A percentile compares a stretch with the other conserved stretches of the same genome.
Conservation (phyloP, 2,888 invertebrate species). For the Dromius quadrimaculatus region DNA sequence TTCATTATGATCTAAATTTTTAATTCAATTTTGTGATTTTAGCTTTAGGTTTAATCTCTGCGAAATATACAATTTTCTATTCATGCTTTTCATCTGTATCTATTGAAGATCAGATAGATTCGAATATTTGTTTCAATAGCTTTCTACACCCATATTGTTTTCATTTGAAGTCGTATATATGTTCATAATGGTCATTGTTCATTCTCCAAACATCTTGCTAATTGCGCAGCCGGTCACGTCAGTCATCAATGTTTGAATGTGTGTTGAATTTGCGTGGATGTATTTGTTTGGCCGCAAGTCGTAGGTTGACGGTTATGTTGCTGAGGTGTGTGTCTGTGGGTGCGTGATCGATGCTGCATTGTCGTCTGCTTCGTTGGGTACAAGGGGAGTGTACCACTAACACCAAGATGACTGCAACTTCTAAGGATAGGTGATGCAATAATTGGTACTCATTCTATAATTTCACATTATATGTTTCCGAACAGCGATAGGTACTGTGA, state of each 20-base stretch:
- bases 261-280: not conserved
- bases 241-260: not conserved
- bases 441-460: not conserved
- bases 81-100: not conserved
- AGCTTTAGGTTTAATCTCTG: not conserved
- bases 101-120: not conserved
- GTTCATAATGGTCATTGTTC: not conserved
- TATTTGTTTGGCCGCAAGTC: slow-evolving; percentile 24
- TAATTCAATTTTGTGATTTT: too few species aligned
- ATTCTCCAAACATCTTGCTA: too few species aligned
- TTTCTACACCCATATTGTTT: too few species aligned
- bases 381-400: not conserved
- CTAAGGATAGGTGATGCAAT: too few species aligned
- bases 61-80: not conserved
- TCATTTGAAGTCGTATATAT: too few species aligned
- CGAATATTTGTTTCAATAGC: too few species aligned
- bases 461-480: not conserved
- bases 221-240: not conserved
- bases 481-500: not conserved
- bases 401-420: too few species aligned
- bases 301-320: slow-evolving; percentile 38
- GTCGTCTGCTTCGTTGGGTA: slow-evolving; percentile 17
- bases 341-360: slow-evolving; percentile 40
- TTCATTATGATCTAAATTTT: too few species aligned
- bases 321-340: too few species aligned